Percentiles rank a stretch among this genome's conserved stretches.
Conservation (phyloP, 64 coral and sea anemone genomes). For the Hydrozoanthus tunicans region DNA sequence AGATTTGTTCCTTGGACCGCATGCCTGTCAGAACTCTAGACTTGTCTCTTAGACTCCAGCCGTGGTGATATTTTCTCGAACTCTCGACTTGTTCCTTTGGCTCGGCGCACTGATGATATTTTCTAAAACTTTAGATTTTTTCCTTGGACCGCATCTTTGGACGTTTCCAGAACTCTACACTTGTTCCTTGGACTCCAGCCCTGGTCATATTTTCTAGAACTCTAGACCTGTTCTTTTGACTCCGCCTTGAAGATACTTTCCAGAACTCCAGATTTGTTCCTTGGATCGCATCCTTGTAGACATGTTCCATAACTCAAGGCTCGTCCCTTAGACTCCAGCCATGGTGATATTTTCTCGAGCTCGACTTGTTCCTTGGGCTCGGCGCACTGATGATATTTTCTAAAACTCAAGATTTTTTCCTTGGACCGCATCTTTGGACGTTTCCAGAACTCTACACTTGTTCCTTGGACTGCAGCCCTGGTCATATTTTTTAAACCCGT, state of each 20-base stretch:
- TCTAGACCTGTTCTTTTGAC: not conserved
- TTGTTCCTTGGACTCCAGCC: not conserved
- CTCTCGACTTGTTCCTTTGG: not conserved
- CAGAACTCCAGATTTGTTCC: too few relatives aligned
- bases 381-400: not conserved
- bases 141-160: not conserved
- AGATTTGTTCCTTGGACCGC: too few relatives aligned
- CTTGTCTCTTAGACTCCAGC: not conserved
- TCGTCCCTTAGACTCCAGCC: not conserved
- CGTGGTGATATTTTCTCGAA: slow-evolving; percentile 10
- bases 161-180: not conserved
- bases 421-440: not conserved
- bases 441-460: not conserved
- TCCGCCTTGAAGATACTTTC: not conserved
- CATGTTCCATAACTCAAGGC: not conserved
- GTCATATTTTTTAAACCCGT: not conserved
- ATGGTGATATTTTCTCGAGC: not conserved
- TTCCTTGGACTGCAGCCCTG: not conserved
- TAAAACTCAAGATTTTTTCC: not conserved
- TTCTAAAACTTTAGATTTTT: not conserved
- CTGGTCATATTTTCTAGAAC: slow-evolving; percentile 2
- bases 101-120: not conserved
- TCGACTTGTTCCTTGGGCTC: not conserved
- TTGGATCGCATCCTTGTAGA: not conserved
- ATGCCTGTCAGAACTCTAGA: not conserved